Percentiles rank a stretch among this genome's conserved stretches.
Evolutionary conservation across 2,113 vertebrate genomes (phyloP).

Genomic region (Corythoichthys haematopterus): DNA sequence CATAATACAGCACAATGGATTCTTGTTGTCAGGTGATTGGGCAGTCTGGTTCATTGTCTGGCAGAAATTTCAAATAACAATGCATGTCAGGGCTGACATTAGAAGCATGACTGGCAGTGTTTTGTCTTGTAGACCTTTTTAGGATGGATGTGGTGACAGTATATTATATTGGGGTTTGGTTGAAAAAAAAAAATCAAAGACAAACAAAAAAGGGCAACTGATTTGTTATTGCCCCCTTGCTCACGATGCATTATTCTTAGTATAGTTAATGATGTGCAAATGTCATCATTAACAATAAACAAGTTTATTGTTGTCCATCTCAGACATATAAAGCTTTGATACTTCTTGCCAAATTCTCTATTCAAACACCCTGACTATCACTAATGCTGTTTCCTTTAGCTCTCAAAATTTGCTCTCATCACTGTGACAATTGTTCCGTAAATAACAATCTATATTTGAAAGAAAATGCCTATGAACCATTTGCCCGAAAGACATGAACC

Average conservation of each 20-base stretch:
- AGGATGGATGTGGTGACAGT: slow-evolving; percentile 46
- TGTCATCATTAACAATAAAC: slow-evolving; percentile 34
- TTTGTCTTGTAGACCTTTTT: slow-evolving; percentile 62
- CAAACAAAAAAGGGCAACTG: slow-evolving; percentile 27
- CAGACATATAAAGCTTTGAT: slow-evolving; percentile 12
- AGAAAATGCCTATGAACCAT: neutral
- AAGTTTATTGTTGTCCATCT: slow-evolving; percentile 25
- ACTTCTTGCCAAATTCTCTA: slow-evolving; percentile 22
- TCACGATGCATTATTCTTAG: slow-evolving; percentile 8
- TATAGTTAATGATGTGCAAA: slow-evolving; percentile 29
- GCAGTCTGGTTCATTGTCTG: slow-evolving; percentile 48
- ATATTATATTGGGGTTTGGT: slow-evolving; percentile 56
- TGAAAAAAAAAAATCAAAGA: slow-evolving; percentile 27
- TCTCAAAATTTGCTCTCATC: slow-evolving; percentile 12
- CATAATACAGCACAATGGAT: slow-evolving; percentile 59
- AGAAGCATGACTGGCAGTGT: slow-evolving; percentile 49
- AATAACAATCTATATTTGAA: slow-evolving; percentile 28
- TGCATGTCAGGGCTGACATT: slow-evolving; percentile 56
- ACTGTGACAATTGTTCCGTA: slow-evolving; percentile 15
- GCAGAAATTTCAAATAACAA: slow-evolving; percentile 63
- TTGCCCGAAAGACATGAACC: neutral
- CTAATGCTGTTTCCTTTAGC: slow-evolving; percentile 17
- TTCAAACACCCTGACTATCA: slow-evolving; percentile 24
- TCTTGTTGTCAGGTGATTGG: slow-evolving; percentile 67
- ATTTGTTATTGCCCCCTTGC: slow-evolving; percentile 24